phyloP scores from a whole-genome alignment of 2,888 invertebrate species.

The Hedya salicella region DNA sequence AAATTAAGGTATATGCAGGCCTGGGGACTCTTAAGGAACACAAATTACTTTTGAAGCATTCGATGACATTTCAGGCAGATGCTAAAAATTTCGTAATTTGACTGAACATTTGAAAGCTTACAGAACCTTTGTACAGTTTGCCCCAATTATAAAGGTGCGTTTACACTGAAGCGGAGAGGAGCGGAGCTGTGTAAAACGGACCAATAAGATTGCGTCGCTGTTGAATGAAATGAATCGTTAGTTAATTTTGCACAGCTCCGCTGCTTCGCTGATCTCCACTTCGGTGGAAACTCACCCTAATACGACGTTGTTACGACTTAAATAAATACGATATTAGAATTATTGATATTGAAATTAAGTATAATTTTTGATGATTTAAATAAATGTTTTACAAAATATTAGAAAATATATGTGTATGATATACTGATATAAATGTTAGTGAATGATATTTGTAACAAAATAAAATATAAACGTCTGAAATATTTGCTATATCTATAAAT shows the following conservation, averaged over 20 bases:
- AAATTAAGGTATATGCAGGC: no score
- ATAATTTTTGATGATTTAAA: slow-evolving; percentile 5
- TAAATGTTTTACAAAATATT: slow-evolving; percentile 14
- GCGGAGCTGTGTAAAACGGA: no score
- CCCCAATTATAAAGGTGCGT: not conserved
- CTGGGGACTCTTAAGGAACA: no score
- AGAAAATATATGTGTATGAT: slow-evolving; percentile 29
- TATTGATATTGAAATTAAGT: not conserved
- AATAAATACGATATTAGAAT: slow-evolving; percentile 2
- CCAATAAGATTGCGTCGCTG: no score
- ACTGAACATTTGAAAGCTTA: not conserved
- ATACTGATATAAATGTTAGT: slow-evolving; percentile 37
- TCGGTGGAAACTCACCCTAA: no score
- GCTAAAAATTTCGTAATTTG: not conserved
- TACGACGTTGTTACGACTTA: not conserved
- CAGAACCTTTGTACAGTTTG: not conserved
- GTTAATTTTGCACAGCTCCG: no score
- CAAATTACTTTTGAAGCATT: no score
- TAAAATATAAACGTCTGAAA: slow-evolving; percentile 21
- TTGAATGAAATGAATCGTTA: no score
- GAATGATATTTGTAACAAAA: slow-evolving; percentile 33
- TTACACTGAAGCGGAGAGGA: no score
- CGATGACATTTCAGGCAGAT: no score
- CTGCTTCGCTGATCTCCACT: no score
- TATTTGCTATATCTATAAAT: slow-evolving; percentile 28